A percentile compares a stretch with the other conserved stretches of the same genome.
These are phyloP conservation scores for Callocephalon fimbriatum DNA, from an alignment of 2,113 vertebrate genomes.

Conservation along the genomic window DNA sequence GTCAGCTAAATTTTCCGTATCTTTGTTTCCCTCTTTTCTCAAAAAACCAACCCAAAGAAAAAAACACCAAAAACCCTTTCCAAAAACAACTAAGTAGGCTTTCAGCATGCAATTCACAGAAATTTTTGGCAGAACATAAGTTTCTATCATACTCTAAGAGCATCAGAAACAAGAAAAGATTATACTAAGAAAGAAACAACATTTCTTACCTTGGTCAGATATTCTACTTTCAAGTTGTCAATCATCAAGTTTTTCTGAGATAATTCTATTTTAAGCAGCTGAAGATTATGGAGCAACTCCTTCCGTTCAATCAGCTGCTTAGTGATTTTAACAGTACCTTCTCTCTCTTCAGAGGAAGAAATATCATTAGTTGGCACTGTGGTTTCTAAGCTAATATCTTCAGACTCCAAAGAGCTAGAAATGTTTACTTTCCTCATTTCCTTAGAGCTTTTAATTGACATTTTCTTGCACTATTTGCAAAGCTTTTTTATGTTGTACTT, in stretches of 20 bases:
- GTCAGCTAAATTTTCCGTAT: rapidly evolving
- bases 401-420: slow-evolving; percentile 94
- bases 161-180: background rate
- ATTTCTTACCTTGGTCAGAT: slow-evolving; percentile 88
- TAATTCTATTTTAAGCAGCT: slow-evolving; percentile 92
- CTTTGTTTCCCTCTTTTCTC: background rate
- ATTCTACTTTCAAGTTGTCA: slow-evolving; percentile 93
- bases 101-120: background rate
- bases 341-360: slow-evolving; percentile 93
- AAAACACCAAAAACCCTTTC: background rate
- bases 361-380: slow-evolving; percentile 92
- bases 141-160: background rate
- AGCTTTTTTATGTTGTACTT: background rate
- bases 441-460: slow-evolving; percentile 85
- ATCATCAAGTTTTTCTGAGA: slow-evolving; percentile 94
- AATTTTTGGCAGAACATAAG: background rate
- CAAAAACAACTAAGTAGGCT: background rate
- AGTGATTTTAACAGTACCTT: slow-evolving; percentile 86
- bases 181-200: background rate
- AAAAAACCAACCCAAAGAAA: background rate
- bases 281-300: slow-evolving; percentile 89
- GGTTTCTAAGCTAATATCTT: slow-evolving; percentile 96
- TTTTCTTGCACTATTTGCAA: slow-evolving; percentile 36
- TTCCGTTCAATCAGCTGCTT: slow-evolving; percentile 93
- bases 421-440: slow-evolving; percentile 80